Base-by-base conservation (phyloP, 2,113 vertebrate genomes). In the Helogale parvula region DNA sequence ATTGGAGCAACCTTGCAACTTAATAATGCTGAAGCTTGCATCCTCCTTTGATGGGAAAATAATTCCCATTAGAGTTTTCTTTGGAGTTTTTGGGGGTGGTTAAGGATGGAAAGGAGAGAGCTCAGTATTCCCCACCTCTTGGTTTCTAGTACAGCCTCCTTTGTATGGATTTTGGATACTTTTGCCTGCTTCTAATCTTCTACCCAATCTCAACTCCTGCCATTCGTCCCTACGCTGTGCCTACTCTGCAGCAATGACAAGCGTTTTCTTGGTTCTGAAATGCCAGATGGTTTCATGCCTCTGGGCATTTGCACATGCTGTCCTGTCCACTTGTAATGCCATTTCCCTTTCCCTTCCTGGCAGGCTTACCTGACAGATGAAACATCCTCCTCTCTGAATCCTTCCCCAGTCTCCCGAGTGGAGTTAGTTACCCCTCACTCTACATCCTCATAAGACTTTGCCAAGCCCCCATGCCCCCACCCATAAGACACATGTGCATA, bases 401-500 rank as follows among this genome's bases (percentile, higher is more conserved):
- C 60, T 29, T 60, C 19, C 38, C 14, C 17, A 21, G 23, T 0
- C n/a, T 45, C 27, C 21, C 0, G 8, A 1, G 38, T 29, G 27
- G 47, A n/a, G 17, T 88, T 47, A 19, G 17, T 29, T 29, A 8
- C 33, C 19, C 31, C 7, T 13, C 17, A 1, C 4, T 13, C 45
- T 2, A 2, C 0, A 1, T 8, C 19, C 31, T 19, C 47, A 50
- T 0, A 12, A 47, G 7, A 19, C 68, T 63, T 35, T 17, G 52
- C 63, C 13, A 27, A 13, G 15, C 33, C 10, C 47, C 8, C 0
- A 5, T 41, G 19, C 27, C 11, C 27, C 63, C 63, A 1, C 41
- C 1, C 7, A 1, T 1, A 41, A 52, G 17, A 1, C 16, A 7
- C 1, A 9, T 31, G 76, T 35, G 2, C 25, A 7, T 14, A 15